phyloP scores from a whole-genome alignment of 2,797 vertebrate genomes.

The Labroides dimidiatus region DNA sequence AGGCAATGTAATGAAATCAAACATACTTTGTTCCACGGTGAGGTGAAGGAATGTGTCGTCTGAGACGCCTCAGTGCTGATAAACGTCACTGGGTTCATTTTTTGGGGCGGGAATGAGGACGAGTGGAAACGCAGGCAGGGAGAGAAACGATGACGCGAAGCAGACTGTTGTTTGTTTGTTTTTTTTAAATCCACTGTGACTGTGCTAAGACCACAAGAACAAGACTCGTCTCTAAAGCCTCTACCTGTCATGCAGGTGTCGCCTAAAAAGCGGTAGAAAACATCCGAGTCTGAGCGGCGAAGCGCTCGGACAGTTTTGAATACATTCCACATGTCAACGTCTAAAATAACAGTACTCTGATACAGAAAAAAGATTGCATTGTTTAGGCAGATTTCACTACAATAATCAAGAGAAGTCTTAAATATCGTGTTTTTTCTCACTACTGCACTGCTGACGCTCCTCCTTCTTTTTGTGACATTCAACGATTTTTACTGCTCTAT shows the following conservation, averaged over 20 bases:
- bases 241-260: constrained; percentile 77
- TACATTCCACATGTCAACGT: constrained; percentile 85
- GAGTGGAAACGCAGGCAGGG: constrained; percentile 45
- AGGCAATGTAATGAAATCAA: constrained; percentile 48
- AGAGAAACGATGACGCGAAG: constrained; percentile 41
- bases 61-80: constrained; percentile 47
- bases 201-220: constrained; percentile 70
- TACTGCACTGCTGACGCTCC: constrained; percentile 31
- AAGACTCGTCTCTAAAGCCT: constrained; percentile 68
- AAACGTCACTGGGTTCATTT: constrained; percentile 18
- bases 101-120: constrained; percentile 8
- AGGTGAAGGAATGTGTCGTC: constrained; percentile 75
- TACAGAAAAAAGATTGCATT: constrained; percentile 82
- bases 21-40: constrained; percentile 54
- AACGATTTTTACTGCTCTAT: constrained; percentile 30
- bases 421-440: constrained; percentile 48
- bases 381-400: constrained; percentile 79
- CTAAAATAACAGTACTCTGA: constrained; percentile 83
- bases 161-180: constrained; percentile 23
- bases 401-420: constrained; percentile 61
- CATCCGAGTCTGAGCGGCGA: constrained; percentile 55
- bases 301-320: constrained; percentile 51
- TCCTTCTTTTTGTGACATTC: constrained; percentile 51
- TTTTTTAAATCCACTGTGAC: constrained; percentile 48
- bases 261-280: constrained; percentile 76